Evolutionary conservation across 2,113 vertebrate species (phyloP).

Genomic region (Eonycteris spelaea): DNA sequence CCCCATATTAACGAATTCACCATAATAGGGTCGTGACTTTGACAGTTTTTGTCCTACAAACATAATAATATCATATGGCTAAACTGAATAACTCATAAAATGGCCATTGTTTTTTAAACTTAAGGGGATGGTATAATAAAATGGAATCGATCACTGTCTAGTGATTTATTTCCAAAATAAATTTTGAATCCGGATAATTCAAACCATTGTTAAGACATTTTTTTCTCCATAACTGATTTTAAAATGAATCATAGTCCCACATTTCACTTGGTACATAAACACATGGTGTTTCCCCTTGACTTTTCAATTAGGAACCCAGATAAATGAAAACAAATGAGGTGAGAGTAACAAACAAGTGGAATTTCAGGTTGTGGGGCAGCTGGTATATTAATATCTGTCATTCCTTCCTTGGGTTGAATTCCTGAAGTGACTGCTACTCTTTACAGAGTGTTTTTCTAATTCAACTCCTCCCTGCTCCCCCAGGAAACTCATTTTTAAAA

Average conservation of each 20-base stretch:
- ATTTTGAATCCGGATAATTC: not conserved
- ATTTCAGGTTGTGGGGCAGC: not conserved
- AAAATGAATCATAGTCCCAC: not conserved
- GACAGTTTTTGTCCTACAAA: not conserved
- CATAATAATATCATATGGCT: not conserved
- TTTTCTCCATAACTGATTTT: not conserved
- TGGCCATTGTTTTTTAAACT: not conserved
- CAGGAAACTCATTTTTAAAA: not conserved
- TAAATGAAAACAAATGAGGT: not conserved
- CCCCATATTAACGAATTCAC: not conserved
- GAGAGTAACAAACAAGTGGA: not conserved
- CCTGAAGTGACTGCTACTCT: not conserved
- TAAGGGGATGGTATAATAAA: not conserved
- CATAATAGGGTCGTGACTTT: not conserved
- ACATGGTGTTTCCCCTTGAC: not conserved
- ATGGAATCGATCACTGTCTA: not conserved
- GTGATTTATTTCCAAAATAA: not conserved
- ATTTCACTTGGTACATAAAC: not conserved
- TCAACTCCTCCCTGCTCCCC: accelerated
- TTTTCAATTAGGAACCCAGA: not conserved
- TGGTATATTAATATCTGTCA: not conserved
- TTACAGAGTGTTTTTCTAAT: not conserved
- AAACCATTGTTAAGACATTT: not conserved
- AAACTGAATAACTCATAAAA: not conserved
- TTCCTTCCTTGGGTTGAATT: not conserved